Conservation (phyloP, 2,797 vertebrate genomes). For the Brotula barbata region DNA sequence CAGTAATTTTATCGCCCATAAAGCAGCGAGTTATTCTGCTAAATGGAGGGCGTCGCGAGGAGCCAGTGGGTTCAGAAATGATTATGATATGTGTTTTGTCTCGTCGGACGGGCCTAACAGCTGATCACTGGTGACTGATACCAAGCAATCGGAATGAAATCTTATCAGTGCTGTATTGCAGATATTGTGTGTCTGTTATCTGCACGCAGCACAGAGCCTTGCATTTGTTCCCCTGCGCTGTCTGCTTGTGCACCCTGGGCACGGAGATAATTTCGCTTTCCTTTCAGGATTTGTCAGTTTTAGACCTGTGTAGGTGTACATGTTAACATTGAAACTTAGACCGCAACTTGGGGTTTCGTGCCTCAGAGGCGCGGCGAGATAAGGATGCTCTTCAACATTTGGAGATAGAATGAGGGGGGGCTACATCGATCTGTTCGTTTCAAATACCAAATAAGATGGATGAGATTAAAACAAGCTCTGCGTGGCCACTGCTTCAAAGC, state of each 20-base stretch:
- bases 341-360: conserved; percentile 44
- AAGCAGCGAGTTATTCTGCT: conserved; percentile 47
- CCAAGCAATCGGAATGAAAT: conserved; percentile 66
- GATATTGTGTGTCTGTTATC: conserved; percentile 64
- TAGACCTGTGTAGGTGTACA: conserved; percentile 57
- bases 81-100: conserved; percentile 57
- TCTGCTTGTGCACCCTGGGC: conserved; percentile 52
- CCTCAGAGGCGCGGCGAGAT: conserved; percentile 60
- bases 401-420: conserved; percentile 52
- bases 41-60: conserved; percentile 34
- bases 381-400: conserved; percentile 60
- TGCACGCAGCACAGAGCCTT: conserved; percentile 33
- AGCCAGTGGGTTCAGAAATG: conserved; percentile 34
- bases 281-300: conserved; percentile 60
- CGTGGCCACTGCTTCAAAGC: conserved; percentile 42
- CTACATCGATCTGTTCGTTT: conserved; percentile 61
- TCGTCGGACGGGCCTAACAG: conserved; percentile 56
- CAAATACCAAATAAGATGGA: conserved; percentile 63
- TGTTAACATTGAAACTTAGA: conserved; percentile 59
- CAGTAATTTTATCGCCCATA: conserved; percentile 56
- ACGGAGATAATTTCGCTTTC: conserved; percentile 62
- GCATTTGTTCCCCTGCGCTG: conserved; percentile 41
- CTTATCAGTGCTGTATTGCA: conserved; percentile 59
- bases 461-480: conserved; percentile 56
- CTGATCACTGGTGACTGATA: conserved; percentile 69